These are phyloP conservation scores for Tapirus terrestris DNA, from an alignment of 2,113 vertebrate species.

Conservation along the genomic window DNA sequence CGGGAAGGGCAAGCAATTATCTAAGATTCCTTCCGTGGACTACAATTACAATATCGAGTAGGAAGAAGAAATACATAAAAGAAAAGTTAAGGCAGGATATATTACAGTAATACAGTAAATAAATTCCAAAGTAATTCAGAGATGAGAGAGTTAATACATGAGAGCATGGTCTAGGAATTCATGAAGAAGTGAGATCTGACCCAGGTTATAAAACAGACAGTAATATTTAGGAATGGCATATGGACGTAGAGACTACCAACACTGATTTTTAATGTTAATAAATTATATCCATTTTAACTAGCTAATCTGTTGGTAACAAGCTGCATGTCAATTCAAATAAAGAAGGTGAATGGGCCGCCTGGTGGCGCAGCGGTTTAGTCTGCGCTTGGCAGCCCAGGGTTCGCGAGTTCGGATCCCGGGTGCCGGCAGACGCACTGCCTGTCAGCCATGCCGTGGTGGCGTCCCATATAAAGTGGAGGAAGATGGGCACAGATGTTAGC, in stretches of 20 bases:
- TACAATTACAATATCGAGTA: background rate
- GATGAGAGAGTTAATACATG: background rate
- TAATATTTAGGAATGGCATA: background rate
- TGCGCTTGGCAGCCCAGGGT: too few relatives aligned
- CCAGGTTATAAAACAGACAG: background rate
- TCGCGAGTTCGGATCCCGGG: too few relatives aligned
- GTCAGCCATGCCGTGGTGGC: too few relatives aligned
- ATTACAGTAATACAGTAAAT: background rate
- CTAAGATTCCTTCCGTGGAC: background rate
- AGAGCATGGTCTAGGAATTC: background rate
- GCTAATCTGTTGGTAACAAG: background rate
- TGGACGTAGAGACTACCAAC: background rate
- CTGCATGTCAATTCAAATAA: background rate
- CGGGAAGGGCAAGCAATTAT: background rate
- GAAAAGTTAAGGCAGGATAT: background rate
- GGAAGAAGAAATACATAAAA: background rate
- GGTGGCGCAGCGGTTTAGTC: too few relatives aligned
- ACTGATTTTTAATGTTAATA: background rate
- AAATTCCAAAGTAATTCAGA: background rate
- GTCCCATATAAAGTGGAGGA: too few relatives aligned
- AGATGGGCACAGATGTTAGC: too few relatives aligned
- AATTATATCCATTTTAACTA: background rate
- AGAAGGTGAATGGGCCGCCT: background rate
- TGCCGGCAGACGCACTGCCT: too few relatives aligned
- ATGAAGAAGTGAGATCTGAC: background rate